Conservation (phyloP, 2,113 vertebrate genomes). For the Pedetes capensis region DNA sequence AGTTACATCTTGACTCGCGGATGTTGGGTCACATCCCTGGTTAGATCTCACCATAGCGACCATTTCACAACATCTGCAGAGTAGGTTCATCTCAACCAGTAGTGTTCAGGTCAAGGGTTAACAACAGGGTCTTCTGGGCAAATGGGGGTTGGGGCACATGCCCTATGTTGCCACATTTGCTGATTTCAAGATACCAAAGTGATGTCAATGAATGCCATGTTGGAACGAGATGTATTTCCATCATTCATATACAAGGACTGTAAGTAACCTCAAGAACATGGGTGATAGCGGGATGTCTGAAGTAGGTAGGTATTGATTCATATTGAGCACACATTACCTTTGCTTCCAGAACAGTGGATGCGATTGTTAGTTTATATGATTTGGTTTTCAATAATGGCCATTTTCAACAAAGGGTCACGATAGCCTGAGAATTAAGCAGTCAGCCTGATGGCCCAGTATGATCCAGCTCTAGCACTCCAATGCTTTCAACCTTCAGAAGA, state of each 20-base stretch:
- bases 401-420: too few relatives aligned
- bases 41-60: background rate
- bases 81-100: background rate
- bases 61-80: background rate
- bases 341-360: background rate
- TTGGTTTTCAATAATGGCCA: too few relatives aligned
- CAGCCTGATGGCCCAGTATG: too few relatives aligned
- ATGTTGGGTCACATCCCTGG: background rate
- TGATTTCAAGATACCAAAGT: background rate
- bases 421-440: too few relatives aligned
- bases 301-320: background rate
- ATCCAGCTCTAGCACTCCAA: too few relatives aligned
- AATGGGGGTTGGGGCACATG: background rate
- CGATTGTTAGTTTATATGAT: background rate
- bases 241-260: too few relatives aligned
- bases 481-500: too few relatives aligned
- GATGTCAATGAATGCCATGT: background rate
- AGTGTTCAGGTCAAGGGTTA: background rate
- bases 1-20: background rate
- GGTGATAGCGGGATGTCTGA: background rate
- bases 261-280: background rate
- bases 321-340: background rate
- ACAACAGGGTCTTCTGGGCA: background rate
- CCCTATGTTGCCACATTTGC: background rate
- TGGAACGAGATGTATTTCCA: background rate